Conservation (phyloP, 1,140 invertebrate species). For the Colletes latitarsis region DNA sequence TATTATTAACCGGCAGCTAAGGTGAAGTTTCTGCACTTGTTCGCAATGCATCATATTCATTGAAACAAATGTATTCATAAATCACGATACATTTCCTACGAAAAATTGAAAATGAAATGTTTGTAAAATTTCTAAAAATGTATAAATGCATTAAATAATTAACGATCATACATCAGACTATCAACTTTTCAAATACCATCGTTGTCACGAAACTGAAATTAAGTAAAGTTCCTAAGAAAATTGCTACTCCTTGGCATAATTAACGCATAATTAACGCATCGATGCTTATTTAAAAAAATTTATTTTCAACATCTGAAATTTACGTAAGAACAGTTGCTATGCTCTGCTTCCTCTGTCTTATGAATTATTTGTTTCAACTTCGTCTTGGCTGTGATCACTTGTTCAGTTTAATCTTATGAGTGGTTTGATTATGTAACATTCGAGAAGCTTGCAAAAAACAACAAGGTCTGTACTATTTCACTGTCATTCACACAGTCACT, state of each 20-base stretch:
- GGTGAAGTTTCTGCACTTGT: neutral
- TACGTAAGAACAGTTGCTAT: neutral
- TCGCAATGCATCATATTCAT: neutral
- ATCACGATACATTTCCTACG: neutral
- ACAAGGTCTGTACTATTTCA: constrained; percentile 75
- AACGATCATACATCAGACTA: too few relatives aligned
- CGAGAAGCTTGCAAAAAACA: constrained; percentile 68
- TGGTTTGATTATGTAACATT: constrained; percentile 13
- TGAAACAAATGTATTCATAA: neutral
- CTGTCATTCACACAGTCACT: constrained; percentile 70
- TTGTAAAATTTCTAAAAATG: neutral
- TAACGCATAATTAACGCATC: too few relatives aligned
- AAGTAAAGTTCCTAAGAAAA: too few relatives aligned
- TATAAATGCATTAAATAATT: neutral
- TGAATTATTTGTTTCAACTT: constrained; percentile 3
- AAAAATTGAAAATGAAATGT: neutral
- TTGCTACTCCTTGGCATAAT: too few relatives aligned
- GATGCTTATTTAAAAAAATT: neutral
- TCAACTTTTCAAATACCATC: too few relatives aligned
- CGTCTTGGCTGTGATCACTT: constrained; percentile 25
- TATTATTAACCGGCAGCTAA: neutral
- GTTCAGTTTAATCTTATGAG: neutral
- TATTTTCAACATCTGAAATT: neutral
- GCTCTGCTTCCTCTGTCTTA: neutral
- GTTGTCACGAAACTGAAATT: too few relatives aligned